Base-by-base conservation (phyloP, 2,113 vertebrate genomes). In the Turdus rufiventris region DNA sequence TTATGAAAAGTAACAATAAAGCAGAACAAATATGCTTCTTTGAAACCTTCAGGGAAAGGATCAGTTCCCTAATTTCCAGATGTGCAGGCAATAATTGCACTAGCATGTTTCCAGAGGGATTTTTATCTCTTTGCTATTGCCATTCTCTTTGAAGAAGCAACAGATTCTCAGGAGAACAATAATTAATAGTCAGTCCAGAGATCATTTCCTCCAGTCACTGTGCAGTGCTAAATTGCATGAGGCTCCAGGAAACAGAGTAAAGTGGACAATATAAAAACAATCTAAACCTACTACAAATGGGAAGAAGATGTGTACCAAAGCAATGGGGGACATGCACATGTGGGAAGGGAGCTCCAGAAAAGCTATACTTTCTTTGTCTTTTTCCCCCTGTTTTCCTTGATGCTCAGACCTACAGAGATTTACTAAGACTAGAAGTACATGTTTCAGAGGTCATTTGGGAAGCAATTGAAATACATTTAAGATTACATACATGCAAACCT, bases 141-240 rank as follows among this genome's bases (percentile, higher is more conserved):
- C 56, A 76, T 83, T 76, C 56, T 48, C 91, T 88, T 28, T 51
- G 75, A 93, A 89, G 68, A 88, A 82, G 50, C 4, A 82, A 50
- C 4, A 42, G 23, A 58, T 80, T 91, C 94, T 82, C 18, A 0
- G 18, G 91, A 77, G 91, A 95, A 70, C 60, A 88, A 53, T 82
- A 96, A 97, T 95, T 95, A 95, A 95, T 88, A 91, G 24, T 91
- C 89, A 96, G 78, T 74, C 78, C 70, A 95, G 71, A 95, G 93
- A 94, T 67, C 63, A 91, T 83, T 96, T 97, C 89, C 89, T 89
- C 63, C 40, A 15, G 62, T 77, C 50, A 28, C 78, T 89, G 78
- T 47, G 8, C 47, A 79, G 66, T 47, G 71, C 33, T 91, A 91
- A 91, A 76, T 54, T 7, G 1, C 63, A 61, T 70, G 76, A 88